A percentile compares a stretch with the other conserved stretches of the same genome.
These are phyloP conservation scores for Pseudocheirus occidentalis DNA, from an alignment of 2,797 vertebrate species.

Conservation along the genomic window DNA sequence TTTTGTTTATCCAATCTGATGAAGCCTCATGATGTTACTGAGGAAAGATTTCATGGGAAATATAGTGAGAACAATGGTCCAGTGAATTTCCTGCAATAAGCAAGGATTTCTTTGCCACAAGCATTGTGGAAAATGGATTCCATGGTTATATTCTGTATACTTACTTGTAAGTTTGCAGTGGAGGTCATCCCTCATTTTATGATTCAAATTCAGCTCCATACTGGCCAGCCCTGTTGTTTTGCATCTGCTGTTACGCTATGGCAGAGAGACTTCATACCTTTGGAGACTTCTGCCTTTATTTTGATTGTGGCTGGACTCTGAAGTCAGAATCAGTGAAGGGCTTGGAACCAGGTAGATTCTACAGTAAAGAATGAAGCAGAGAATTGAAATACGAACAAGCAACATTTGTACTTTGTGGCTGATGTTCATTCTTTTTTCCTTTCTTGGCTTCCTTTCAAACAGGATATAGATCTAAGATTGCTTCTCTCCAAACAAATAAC, in stretches of 20 bases:
- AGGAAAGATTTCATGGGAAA: not conserved
- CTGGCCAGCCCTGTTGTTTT: constrained; percentile 11
- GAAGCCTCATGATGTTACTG: not conserved
- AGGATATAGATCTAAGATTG: constrained; percentile 27
- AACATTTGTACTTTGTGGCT: not conserved
- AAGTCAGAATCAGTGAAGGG: not conserved
- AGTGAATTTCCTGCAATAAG: not conserved
- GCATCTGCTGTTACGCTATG: not conserved
- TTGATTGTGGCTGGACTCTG: not conserved
- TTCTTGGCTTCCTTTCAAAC: constrained; percentile 7
- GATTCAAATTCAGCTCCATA: not conserved
- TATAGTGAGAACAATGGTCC: not conserved
- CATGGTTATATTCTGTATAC: constrained; percentile 17
- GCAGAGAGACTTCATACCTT: not conserved
- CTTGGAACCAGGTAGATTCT: not conserved
- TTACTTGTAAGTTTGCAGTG: constrained; percentile 27
- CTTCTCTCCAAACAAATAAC: not conserved
- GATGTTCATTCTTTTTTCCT: not conserved
- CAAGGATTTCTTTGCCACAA: not conserved
- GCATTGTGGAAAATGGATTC: not conserved
- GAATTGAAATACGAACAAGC: not conserved
- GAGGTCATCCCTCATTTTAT: not conserved
- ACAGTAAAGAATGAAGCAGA: not conserved
- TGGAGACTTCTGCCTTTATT: not conserved
- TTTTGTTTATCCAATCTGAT: not conserved